These are phyloP conservation scores for Epinephelus awoara DNA, from an alignment of 2,797 vertebrate species.

Conservation along the genomic window DNA sequence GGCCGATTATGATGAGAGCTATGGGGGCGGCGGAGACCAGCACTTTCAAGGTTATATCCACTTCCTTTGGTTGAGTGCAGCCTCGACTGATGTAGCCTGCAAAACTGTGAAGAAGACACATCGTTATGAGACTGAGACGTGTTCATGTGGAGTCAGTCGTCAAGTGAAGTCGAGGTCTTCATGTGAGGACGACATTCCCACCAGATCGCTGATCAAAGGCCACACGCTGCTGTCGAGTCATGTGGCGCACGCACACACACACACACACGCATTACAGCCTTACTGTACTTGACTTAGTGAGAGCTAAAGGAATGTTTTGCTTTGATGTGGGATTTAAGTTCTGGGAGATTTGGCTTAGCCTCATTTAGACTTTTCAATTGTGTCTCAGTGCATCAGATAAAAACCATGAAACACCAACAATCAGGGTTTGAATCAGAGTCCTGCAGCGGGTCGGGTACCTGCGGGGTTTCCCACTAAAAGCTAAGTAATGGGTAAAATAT, in stretches of 20 bases:
- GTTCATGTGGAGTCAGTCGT: background rate
- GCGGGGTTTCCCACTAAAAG: too few species aligned
- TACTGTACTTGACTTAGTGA: constrained; percentile 54
- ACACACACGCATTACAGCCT: background rate
- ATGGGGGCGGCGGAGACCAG: constrained; percentile 92
- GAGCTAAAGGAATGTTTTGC: constrained; percentile 40
- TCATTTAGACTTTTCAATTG: constrained; percentile 16
- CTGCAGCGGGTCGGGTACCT: too few species aligned
- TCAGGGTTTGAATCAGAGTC: too few species aligned
- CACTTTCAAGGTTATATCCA: constrained; percentile 92
- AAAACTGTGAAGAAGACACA: constrained; percentile 83
- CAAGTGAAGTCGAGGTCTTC: background rate
- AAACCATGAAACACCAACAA: background rate
- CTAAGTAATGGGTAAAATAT: too few species aligned
- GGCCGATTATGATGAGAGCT: constrained; percentile 90
- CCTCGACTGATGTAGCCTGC: constrained; percentile 92
- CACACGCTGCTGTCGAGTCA: constrained; percentile 26
- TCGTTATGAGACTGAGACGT: background rate
- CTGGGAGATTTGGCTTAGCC: constrained; percentile 58
- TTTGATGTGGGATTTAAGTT: constrained; percentile 72
- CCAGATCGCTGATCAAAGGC: constrained; percentile 37
- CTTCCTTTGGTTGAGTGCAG: constrained; percentile 90
- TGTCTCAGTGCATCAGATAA: background rate
- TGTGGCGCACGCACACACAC: constrained; percentile 34
- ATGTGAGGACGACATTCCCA: constrained; percentile 5